Conservation (phyloP, 2,113 vertebrate species). For the Lepisosteus oculatus region DNA sequence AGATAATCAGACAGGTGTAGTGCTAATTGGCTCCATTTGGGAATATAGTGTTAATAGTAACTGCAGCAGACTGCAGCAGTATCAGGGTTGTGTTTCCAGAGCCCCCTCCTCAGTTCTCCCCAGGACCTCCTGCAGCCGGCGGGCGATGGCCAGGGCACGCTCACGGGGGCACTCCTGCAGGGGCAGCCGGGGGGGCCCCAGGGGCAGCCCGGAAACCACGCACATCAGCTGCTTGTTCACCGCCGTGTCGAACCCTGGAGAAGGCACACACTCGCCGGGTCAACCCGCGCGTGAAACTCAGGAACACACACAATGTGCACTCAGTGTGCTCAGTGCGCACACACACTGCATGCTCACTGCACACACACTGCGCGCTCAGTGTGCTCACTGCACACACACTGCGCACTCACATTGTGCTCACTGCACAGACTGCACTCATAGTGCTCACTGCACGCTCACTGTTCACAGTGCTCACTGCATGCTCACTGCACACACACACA, state of each 20-base stretch:
- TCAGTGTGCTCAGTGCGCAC: neutral
- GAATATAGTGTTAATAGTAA: too few relatives aligned
- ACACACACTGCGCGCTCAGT: neutral
- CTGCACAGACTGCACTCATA: too few relatives aligned
- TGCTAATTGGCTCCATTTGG: too few relatives aligned
- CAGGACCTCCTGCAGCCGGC: constrained; percentile 64
- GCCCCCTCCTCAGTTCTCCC: neutral
- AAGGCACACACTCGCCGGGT: constrained; percentile 16
- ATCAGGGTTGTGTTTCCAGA: too few relatives aligned
- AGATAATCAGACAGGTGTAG: too few relatives aligned
- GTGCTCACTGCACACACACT: too few relatives aligned
- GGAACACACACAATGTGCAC: neutral
- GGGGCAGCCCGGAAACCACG: constrained; percentile 75
- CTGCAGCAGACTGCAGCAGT: too few relatives aligned
- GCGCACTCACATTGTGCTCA: too few relatives aligned
- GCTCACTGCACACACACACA: too few relatives aligned
- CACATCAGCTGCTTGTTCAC: constrained; percentile 89
- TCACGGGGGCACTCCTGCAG: constrained; percentile 59
- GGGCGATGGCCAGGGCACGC: constrained; percentile 43
- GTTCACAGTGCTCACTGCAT: too few relatives aligned
- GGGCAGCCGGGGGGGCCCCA: constrained; percentile 89
- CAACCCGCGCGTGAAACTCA: neutral
- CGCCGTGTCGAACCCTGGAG: constrained; percentile 81
- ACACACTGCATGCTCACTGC: neutral
- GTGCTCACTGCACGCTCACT: too few relatives aligned